Evolutionary conservation across 2,888 invertebrate species (phyloP).

Genomic region (Liposcelis brunnea): DNA sequence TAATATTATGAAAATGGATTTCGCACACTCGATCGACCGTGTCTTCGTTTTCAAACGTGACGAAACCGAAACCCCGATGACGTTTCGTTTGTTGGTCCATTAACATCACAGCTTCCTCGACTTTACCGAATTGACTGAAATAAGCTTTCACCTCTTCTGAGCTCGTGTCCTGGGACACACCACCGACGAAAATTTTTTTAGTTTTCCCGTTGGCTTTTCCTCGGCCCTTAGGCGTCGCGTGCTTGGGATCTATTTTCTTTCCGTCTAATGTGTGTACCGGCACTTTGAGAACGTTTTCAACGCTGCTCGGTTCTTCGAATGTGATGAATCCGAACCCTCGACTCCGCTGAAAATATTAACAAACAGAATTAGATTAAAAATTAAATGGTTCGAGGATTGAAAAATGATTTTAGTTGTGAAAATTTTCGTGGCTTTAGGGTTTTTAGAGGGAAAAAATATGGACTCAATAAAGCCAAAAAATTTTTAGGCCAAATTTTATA

Average conservation of each 20-base stretch:
- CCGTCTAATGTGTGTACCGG: constrained; percentile 83
- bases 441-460: no score
- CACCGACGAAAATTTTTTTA: constrained; percentile 85
- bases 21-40: constrained; percentile 86
- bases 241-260: constrained; percentile 87
- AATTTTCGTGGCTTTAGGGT: no score
- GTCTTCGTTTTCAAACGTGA: constrained; percentile 81
- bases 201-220: constrained; percentile 72
- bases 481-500: no score
- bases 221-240: constrained; percentile 80
- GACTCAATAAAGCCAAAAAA: no score
- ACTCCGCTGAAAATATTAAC: constrained; percentile 77
- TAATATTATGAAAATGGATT: constrained; percentile 82
- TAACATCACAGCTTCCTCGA: constrained; percentile 82
- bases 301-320: constrained; percentile 77
- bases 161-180: constrained; percentile 80
- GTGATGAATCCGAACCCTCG: constrained; percentile 90
- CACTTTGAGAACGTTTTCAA: constrained; percentile 79
- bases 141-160: constrained; percentile 81
- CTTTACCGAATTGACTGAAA: constrained; percentile 77
- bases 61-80: constrained; percentile 80
- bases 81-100: constrained; percentile 89
- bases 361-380: constrained; percentile 13
- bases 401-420: no score
- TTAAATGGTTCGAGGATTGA: neutral